Conservation (phyloP, 1,140 invertebrate genomes). For the Aphaenogaster rudis region DNA sequence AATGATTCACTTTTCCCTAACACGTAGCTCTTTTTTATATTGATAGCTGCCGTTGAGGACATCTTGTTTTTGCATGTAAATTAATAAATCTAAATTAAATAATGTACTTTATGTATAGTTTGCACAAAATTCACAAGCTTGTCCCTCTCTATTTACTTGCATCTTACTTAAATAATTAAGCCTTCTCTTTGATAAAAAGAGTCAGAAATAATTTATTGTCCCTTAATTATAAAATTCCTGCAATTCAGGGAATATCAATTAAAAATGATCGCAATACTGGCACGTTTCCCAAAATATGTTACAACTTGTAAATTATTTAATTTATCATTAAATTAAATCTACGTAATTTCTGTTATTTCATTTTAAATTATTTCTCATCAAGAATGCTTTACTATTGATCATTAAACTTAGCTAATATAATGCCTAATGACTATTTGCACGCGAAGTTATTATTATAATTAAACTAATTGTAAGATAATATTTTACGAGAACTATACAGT, state of each 20-base stretch:
- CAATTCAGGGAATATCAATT: conserved; percentile 11
- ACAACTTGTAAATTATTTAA: conserved; percentile 2
- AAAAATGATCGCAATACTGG: conserved; percentile 72
- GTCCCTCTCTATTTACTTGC: neutral
- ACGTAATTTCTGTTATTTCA: neutral
- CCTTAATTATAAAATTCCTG: neutral
- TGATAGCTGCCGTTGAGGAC: conserved; percentile 59
- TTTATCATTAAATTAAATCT: conserved; percentile 19
- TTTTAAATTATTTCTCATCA: neutral
- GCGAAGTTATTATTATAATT: conserved; percentile 12
- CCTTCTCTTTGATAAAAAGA: neutral
- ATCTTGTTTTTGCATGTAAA: conserved; percentile 37
- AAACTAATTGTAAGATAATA: neutral
- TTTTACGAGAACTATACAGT: neutral
- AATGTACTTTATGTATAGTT: conserved; percentile 39
- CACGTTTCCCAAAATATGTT: conserved; percentile 74
- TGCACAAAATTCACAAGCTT: conserved; percentile 15
- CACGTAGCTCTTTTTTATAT: conserved; percentile 9
- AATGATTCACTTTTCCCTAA: neutral
- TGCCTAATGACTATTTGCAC: conserved; percentile 12
- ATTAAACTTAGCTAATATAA: neutral
- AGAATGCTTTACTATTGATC: neutral
- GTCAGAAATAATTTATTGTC: neutral
- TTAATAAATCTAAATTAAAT: conserved; percentile 29
- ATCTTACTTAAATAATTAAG: neutral